Base-by-base conservation (phyloP, 2,888 invertebrate genomes). In the Acronicta psi region DNA sequence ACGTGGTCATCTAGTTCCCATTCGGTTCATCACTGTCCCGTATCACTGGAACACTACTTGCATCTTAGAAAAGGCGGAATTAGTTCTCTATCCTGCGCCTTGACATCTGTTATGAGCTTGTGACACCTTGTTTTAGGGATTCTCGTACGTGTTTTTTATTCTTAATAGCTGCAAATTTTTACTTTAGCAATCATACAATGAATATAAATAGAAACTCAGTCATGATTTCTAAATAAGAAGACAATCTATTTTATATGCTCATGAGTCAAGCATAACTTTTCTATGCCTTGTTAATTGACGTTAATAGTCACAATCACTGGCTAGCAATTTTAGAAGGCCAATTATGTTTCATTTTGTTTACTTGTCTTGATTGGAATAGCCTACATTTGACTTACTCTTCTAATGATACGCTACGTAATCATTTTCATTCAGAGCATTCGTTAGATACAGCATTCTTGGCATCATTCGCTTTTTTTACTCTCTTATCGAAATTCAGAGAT, bases 261-360 rank as follows among this genome's bases (percentile, higher is more conserved):
- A 75, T 69, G 75, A 76, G 69, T 74, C 77, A 71, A 72, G 52
- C 69, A 60, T 66, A 65, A 67, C 64, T 69, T 71, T 71, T 57
- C 71, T 62, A 72, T 69, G 61, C 51, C 67, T 74, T 40, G 70
- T 68, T 76, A 76, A 76, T 76, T 74, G 73, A 41, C 59, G 75
- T 74, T 77, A 76, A 76, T 75, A 59, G 67, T 57, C 50, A 74
- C 75, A 75, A 76, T 77, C 64, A 77, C 61, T 59, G 59, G 34
- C 68, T 65, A 68, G 75, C 77, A 73, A 76, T 75, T 77, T 72
- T 58, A 68, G 77, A 66, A 74, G 75, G 75, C 70, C 77, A 76
- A 77, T 77, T 77, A 76, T 65, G 44, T 59, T 64, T 60, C 54
- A 59, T 68, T 77, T 68, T 76, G 64, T 76, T 73, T 76, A 77